Evolutionary conservation across 2,797 vertebrate genomes (phyloP).

Genomic region (Clarias fuscus): DNA sequence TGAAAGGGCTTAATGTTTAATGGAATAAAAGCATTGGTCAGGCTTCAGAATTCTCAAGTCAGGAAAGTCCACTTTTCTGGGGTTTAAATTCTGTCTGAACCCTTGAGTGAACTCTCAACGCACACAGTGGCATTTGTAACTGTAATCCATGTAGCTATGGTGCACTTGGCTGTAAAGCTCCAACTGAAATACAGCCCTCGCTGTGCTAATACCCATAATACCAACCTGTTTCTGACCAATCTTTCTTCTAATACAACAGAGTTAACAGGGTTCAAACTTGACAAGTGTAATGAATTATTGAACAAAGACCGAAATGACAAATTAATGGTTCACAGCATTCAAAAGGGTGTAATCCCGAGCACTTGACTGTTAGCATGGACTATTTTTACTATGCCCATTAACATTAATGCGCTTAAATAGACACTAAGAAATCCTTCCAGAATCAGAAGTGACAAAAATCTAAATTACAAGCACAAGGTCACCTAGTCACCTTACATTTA

Average conservation of each 20-base stretch:
- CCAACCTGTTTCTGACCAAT: constrained; percentile 35
- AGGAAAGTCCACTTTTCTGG: constrained; percentile 60
- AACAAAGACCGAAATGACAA: background rate
- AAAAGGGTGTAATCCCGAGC: background rate
- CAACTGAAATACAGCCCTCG: constrained; percentile 22
- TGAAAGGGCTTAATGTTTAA: constrained; percentile 69
- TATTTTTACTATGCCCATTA: background rate
- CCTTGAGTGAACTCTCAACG: constrained; percentile 68
- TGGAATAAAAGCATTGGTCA: constrained; percentile 65
- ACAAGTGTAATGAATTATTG: background rate
- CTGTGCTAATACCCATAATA: constrained; percentile 31
- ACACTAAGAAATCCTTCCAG: background rate
- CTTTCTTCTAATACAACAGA: background rate
- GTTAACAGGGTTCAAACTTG: constrained; percentile 14
- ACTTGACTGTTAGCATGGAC: background rate
- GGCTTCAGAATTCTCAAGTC: constrained; percentile 66
- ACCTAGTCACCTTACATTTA: background rate
- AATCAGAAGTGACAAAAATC: background rate
- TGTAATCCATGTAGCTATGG: constrained; percentile 37
- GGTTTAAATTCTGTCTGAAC: constrained; percentile 61
- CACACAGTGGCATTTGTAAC: constrained; percentile 58
- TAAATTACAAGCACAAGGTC: background rate
- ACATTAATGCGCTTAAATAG: background rate
- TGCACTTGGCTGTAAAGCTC: constrained; percentile 25
- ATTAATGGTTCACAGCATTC: background rate